Evolutionary conservation across 2,888 invertebrate genomes (phyloP).

Genomic region (Hesperia comma): DNA sequence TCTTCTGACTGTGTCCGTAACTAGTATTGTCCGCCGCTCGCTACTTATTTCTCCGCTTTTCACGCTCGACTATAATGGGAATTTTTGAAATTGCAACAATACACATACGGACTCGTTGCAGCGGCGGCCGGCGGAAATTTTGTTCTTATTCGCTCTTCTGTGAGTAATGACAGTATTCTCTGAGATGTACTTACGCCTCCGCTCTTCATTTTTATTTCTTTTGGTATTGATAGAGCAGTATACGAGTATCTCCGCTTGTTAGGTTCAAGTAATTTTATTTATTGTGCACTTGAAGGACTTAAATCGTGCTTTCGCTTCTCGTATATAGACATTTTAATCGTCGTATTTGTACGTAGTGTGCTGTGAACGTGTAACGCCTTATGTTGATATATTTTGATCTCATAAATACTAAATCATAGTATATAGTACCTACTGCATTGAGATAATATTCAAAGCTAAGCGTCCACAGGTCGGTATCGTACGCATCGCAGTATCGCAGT

Average conservation of each 20-base stretch:
- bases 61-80: conserved; percentile 76
- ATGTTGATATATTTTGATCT: background rate
- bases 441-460: no score
- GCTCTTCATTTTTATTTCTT: conserved; percentile 36
- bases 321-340: no score
- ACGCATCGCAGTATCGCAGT: no score
- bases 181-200: conserved; percentile 41
- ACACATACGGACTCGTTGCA: conserved; percentile 70
- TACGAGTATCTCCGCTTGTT: conserved; percentile 26
- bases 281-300: conserved; percentile 13
- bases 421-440: no score
- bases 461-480: no score
- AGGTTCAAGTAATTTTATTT: conserved; percentile 26
- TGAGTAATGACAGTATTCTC: conserved; percentile 57
- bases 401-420: no score
- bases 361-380: background rate
- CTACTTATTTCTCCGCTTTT: conserved; percentile 76
- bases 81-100: conserved; percentile 83
- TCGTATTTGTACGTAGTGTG: background rate
- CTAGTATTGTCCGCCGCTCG: conserved; percentile 68
- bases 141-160: conserved; percentile 58
- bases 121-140: conserved; percentile 59
- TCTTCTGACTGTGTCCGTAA: conserved; percentile 24
- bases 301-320: conserved; percentile 3
- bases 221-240: conserved; percentile 32